Percentiles rank a stretch among this genome's conserved stretches.
Evolutionary conservation across 2,888 invertebrate species (phyloP).

Genomic region (Ligdia adustata): DNA sequence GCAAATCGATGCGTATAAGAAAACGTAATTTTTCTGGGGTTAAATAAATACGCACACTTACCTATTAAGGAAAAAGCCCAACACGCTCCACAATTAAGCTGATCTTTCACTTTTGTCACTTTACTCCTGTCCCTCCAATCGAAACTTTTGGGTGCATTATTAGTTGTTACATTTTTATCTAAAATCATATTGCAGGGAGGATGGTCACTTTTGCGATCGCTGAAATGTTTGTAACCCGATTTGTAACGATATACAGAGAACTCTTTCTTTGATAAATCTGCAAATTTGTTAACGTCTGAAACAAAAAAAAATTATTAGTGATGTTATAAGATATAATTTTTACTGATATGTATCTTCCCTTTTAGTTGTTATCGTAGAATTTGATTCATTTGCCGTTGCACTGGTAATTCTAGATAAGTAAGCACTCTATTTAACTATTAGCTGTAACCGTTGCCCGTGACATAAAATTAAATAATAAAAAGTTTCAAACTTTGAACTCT

Average conservation of each 20-base stretch:
- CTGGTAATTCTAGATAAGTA: no score
- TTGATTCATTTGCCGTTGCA: no score
- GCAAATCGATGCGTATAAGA: no score
- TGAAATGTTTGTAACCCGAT: not conserved
- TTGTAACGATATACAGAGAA: not conserved
- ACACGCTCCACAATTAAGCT: slow-evolving; percentile 3
- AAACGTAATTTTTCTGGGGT: no score
- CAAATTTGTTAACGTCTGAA: slow-evolving; percentile 4
- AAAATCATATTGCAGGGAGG: not conserved
- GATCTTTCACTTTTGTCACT: not conserved
- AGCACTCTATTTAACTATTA: no score
- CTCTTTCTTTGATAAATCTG: slow-evolving; percentile 4
- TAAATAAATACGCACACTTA: not conserved
- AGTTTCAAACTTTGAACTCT: no score
- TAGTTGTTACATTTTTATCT: not conserved
- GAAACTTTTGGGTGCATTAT: not conserved
- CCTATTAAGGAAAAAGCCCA: slow-evolving; percentile 1
- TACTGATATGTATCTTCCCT: no score
- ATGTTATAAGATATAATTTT: no score
- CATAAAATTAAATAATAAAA: no score
- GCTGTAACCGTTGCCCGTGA: no score
- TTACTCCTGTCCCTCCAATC: slow-evolving; percentile 1
- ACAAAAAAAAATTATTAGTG: not conserved
- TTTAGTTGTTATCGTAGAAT: no score
- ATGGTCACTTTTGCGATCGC: not conserved